Conservation (phyloP, 2,888 invertebrate genomes). For the Willowsia nigromaculata region DNA sequence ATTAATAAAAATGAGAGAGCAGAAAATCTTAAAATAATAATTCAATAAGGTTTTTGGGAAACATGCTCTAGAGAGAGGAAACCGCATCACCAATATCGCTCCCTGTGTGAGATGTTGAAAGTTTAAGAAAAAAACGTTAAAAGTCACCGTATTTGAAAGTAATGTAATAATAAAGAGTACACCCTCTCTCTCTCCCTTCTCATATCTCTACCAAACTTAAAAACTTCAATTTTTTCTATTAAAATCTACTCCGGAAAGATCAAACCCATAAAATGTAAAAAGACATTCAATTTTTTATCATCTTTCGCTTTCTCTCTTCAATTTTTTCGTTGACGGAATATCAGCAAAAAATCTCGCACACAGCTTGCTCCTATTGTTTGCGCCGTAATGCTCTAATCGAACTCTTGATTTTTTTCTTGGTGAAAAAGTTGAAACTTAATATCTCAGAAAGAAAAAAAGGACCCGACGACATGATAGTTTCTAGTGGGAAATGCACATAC, state of each 20-base stretch:
- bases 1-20: conserved; percentile 65
- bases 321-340: conserved; percentile 43
- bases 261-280: conserved; percentile 70
- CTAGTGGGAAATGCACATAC: conserved; percentile 36
- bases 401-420: conserved; percentile 61
- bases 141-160: conserved; percentile 32
- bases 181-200: background rate
- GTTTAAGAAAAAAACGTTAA: conserved; percentile 47
- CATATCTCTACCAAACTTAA: background rate
- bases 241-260: conserved; percentile 42
- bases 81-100: conserved; percentile 7
- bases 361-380: conserved; percentile 45
- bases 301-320: conserved; percentile 50
- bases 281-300: conserved; percentile 68
- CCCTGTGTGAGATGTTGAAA: conserved; percentile 36
- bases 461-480: conserved; percentile 48
- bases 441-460: conserved; percentile 28
- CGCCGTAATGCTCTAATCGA: conserved; percentile 67
- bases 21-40: conserved; percentile 69
- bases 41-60: conserved; percentile 59
- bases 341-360: conserved; percentile 29
- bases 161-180: conserved; percentile 38
- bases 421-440: conserved; percentile 62
- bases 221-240: conserved; percentile 25
- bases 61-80: background rate